phyloP scores from a whole-genome alignment of 2,797 vertebrate species.

The Molossus alvarezi region DNA sequence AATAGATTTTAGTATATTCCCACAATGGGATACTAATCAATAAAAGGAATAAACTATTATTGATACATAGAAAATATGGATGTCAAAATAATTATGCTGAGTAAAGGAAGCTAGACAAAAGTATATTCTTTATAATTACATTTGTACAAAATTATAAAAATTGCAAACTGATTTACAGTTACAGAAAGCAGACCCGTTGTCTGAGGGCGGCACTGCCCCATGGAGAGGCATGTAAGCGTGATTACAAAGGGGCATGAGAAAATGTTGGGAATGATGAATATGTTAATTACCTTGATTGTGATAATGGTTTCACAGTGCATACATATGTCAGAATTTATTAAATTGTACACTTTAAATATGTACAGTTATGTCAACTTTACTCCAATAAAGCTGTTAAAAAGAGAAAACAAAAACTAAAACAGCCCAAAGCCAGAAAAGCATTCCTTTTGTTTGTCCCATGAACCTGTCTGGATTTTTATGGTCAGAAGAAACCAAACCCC shows the following conservation, averaged over 20 bases:
- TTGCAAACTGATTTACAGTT: background rate
- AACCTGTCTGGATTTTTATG: background rate
- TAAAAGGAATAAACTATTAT: background rate
- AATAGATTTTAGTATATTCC: conserved; percentile 10
- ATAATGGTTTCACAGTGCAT: background rate
- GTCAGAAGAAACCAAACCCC: background rate
- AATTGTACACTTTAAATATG: background rate
- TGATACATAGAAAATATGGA: background rate
- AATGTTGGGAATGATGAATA: background rate
- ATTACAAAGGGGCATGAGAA: background rate
- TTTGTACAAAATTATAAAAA: conserved; percentile 4
- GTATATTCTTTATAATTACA: background rate
- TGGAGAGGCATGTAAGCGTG: background rate
- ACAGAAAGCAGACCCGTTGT: background rate
- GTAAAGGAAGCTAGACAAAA: background rate
- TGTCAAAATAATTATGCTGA: conserved; percentile 36
- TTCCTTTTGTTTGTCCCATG: conserved; percentile 6
- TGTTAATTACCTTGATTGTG: background rate
- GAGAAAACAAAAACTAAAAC: background rate
- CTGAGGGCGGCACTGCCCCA: background rate
- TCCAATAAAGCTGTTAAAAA: conserved; percentile 36
- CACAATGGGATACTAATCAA: conserved; percentile 21
- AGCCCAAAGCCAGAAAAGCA: background rate
- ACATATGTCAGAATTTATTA: background rate
- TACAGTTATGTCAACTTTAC: background rate